Percentiles rank a stretch among this genome's conserved stretches.
Conservation (phyloP, 2,113 vertebrate species). For the Sylvilagus bachmani region DNA sequence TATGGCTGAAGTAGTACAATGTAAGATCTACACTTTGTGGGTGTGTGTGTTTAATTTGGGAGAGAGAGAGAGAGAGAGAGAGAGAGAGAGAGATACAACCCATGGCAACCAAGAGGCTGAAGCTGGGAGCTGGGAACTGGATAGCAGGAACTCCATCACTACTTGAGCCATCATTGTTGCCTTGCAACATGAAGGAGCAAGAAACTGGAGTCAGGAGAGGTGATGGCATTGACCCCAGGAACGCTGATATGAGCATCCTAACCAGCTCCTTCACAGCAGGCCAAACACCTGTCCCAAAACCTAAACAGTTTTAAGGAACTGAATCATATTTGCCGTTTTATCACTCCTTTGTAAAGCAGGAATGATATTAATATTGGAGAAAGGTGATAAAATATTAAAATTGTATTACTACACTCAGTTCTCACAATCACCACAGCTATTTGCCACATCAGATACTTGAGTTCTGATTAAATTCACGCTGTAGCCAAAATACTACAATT, state of each 20-base stretch:
- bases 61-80: too few species aligned
- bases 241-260: too few species aligned
- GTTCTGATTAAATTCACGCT: not conserved
- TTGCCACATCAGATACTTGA: not conserved
- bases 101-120: too few species aligned
- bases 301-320: not conserved
- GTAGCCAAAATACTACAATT: not conserved
- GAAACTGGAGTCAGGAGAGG: too few species aligned
- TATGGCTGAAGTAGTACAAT: not conserved
- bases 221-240: too few species aligned
- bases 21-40: not conserved
- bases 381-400: slow-evolving; percentile 33
- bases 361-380: not conserved
- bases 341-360: not conserved
- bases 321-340: not conserved
- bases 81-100: too few species aligned
- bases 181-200: too few species aligned
- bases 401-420: not conserved
- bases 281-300: not conserved
- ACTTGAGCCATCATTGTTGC: too few species aligned
- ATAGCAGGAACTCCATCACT: too few species aligned
- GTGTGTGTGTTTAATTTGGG: too few species aligned
- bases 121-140: too few species aligned
- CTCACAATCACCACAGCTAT: not conserved
- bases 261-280: too few species aligned